Base-by-base conservation (phyloP, 92 coral and sea anemone genomes). In the Bergia sp. region DNA sequence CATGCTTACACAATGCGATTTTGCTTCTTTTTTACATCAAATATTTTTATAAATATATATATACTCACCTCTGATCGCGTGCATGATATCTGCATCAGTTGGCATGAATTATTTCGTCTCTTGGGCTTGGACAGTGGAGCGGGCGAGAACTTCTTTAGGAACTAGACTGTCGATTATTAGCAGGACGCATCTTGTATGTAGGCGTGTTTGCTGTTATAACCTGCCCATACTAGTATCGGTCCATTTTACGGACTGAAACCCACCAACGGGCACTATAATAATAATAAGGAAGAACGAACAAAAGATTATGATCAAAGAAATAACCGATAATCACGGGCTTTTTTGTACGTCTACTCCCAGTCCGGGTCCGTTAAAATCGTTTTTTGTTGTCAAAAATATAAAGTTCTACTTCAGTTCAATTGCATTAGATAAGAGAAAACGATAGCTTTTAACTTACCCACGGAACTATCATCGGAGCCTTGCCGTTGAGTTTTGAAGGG, bases 51-150 rank as follows among this genome's bases (percentile, higher is more conserved):
- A 2, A 50, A 29, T 29, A 29, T 29, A 66, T 15, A 21, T 66
- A 3, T 66, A 29, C 83, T 79, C 21, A 53, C 84, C 71, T 80
- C 69, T 80, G 21, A 80, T 50, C 20, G 69, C 29, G 21, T 50
- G 53, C 12, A 79, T n/a, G 1, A 79, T 36, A 2, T 43, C 9
- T 7, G 83, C 43, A 21, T 79, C 67, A 20, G 53, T 79, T 0
- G 67, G 29, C 2, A 4, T 11, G 7, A 7, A 55, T 0, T 29
- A 29, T 29, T 29, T 29, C 29, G 29, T 29, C 29, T 80, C 85
- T 80, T 80, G 55, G 43, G 21, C 55, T 37, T 49, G 44, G 16
- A 80, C 71, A 0, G 85, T 79, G 5, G 47, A 80, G 1, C 21
- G 4, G 8, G 41, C 69, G 8, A 80, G 71, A 50, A 53, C 65